Evolutionary conservation across 2,113 vertebrate genomes (phyloP).

Genomic region (Cavia porcellus): DNA sequence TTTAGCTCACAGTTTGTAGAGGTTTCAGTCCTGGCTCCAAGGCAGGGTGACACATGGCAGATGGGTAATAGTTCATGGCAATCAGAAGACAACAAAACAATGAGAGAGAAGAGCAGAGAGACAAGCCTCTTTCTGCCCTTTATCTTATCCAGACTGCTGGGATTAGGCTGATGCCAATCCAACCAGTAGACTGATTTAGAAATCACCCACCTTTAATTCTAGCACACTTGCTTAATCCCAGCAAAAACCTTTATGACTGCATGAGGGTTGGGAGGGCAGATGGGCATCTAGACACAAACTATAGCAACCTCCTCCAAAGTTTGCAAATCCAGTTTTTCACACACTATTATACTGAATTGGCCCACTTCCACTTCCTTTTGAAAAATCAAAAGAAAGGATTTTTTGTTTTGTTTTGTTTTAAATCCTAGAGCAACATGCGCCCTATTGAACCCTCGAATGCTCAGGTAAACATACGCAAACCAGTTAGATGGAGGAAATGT

Average conservation of each 20-base stretch:
- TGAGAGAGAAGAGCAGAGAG: neutral
- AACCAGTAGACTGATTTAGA: neutral
- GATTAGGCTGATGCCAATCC: neutral
- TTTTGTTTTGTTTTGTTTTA: neutral
- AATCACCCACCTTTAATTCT: neutral
- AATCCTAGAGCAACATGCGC: neutral
- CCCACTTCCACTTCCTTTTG: neutral
- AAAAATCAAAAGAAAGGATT: neutral
- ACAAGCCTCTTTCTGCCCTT: neutral
- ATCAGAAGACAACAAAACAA: neutral
- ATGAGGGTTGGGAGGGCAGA: neutral
- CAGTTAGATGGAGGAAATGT: neutral
- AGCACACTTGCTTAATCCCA: neutral
- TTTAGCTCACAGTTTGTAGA: too few relatives aligned
- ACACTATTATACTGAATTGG: neutral
- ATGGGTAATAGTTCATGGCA: neutral
- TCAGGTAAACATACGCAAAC: neutral
- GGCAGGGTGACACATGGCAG: neutral
- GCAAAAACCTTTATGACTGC: neutral
- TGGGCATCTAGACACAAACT: neutral
- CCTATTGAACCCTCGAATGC: neutral
- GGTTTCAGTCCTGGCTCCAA: too few relatives aligned
- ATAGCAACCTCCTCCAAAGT: neutral
- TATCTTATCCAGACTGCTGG: neutral
- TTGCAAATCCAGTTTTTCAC: neutral